A percentile compares a stretch with the other conserved stretches of the same genome.
Evolutionary conservation across 2,888 invertebrate genomes (phyloP).

Genomic region (Carcina quercana): DNA sequence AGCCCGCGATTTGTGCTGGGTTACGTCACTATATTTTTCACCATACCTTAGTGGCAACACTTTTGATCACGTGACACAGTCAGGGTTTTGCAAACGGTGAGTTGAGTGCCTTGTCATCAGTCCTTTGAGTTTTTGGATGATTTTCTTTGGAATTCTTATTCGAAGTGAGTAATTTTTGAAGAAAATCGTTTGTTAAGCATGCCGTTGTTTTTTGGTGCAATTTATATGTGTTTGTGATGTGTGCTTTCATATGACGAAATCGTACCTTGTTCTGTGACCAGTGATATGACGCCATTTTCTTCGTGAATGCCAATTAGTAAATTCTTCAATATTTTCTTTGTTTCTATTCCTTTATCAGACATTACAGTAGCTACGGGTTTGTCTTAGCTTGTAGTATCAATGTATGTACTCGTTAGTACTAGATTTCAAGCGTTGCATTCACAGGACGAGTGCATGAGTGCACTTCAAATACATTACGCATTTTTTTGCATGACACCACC

Average conservation of each 20-base stretch:
- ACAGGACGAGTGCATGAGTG: slow-evolving; percentile 6
- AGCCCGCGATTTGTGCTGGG: no score
- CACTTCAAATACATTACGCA: slow-evolving; percentile 37
- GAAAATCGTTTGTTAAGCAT: slow-evolving; percentile 43
- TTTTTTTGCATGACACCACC: slow-evolving; percentile 60
- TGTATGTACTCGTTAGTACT: no score
- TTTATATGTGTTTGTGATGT: slow-evolving; percentile 46
- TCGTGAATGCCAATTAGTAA: slow-evolving; percentile 73
- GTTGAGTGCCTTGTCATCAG: slow-evolving; percentile 76
- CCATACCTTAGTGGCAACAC: slow-evolving; percentile 26
- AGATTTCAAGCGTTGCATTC: no score
- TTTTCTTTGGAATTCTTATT: slow-evolving; percentile 73
- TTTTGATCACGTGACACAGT: slow-evolving; percentile 45
- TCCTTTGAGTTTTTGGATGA: slow-evolving; percentile 71
- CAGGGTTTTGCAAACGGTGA: slow-evolving; percentile 73
- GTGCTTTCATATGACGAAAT: slow-evolving; percentile 64
- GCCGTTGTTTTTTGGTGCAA: slow-evolving; percentile 41
- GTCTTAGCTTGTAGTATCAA: no score
- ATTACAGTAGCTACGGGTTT: slow-evolving; percentile 17
- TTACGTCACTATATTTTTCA: slow-evolving; percentile 3
- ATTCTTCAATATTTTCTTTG: slow-evolving; percentile 64
- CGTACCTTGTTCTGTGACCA: slow-evolving; percentile 72
- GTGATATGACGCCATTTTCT: slow-evolving; percentile 76
- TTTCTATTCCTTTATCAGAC: slow-evolving; percentile 26
- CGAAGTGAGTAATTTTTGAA: slow-evolving; percentile 68